These are phyloP conservation scores for Pseudomyrmex sp. DNA, from an alignment of 1,140 invertebrate genomes.

Conservation along the genomic window DNA sequence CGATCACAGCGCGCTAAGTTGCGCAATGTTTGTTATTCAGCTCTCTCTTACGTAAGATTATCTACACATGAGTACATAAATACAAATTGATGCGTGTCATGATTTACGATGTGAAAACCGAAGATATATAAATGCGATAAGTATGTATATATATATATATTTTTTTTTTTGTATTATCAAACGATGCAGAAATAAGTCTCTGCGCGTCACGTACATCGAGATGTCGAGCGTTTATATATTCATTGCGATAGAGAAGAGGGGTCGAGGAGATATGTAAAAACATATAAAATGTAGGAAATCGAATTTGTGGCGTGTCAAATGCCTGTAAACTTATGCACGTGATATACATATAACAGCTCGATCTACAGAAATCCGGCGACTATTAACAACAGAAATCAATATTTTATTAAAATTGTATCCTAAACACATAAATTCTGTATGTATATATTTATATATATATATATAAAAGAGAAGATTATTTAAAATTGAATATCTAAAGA, in stretches of 20 bases:
- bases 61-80: constrained; percentile 50
- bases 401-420: constrained; percentile 60
- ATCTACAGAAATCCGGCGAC: constrained; percentile 60
- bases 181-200: constrained; percentile 7
- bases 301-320: constrained; percentile 13
- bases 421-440: constrained; percentile 43
- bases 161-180: constrained; percentile 31
- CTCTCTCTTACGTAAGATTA: constrained; percentile 43
- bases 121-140: constrained; percentile 46
- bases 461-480: constrained; percentile 1
- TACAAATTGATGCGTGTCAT: constrained; percentile 50
- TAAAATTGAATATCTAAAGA: constrained; percentile 54
- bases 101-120: constrained; percentile 36
- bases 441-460: constrained; percentile 16
- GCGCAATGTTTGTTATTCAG: constrained; percentile 36
- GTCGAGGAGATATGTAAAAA: constrained; percentile 65
- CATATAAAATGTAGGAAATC: constrained; percentile 66
- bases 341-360: constrained; percentile 14
- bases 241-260: constrained; percentile 31
- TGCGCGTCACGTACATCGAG: constrained; percentile 35
- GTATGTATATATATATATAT: constrained; percentile 8
- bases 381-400: constrained; percentile 38
- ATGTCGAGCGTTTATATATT: constrained; percentile 10
- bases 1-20: constrained; percentile 10
- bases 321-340: constrained; percentile 42